Conservation (phyloP, 2,888 invertebrate genomes). For the Petrophora chlorosata region DNA sequence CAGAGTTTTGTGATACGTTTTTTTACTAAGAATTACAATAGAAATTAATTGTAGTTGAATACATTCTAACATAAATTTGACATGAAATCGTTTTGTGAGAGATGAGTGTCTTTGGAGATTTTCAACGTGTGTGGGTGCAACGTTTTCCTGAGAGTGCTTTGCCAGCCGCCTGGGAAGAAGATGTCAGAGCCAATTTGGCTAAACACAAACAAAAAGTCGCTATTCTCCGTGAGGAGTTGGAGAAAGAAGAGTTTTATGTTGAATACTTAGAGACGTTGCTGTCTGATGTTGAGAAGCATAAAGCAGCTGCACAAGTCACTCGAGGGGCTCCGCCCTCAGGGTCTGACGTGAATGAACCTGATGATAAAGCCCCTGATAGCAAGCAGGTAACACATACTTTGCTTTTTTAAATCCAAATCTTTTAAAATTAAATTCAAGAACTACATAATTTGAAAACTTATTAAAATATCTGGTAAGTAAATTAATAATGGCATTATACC, state of each 20-base stretch:
- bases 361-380: conserved; percentile 76
- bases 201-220: conserved; percentile 95
- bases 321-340: conserved; percentile 79
- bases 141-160: conserved; percentile 95
- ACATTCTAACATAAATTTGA: conserved; percentile 74
- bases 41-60: conserved; percentile 42
- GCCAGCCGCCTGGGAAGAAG: conserved; percentile 96
- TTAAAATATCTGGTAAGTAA: background rate
- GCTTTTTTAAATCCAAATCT: background rate
- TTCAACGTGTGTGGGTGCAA: conserved; percentile 95
- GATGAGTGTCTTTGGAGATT: conserved; percentile 95
- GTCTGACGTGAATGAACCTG: conserved; percentile 70
- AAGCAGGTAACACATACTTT: conserved; percentile 62
- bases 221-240: conserved; percentile 92
- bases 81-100: conserved; percentile 83
- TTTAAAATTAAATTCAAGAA: conserved; percentile 1
- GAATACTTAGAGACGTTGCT: conserved; percentile 93
- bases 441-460: background rate
- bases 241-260: conserved; percentile 95
- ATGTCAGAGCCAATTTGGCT: conserved; percentile 94
- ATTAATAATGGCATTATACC: background rate
- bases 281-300: conserved; percentile 93
- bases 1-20: conserved; percentile 62
- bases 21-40: conserved; percentile 47
- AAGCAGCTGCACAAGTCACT: conserved; percentile 80